phyloP scores from a whole-genome alignment of 2,113 vertebrate species.

The Ictalurus furcatus region DNA sequence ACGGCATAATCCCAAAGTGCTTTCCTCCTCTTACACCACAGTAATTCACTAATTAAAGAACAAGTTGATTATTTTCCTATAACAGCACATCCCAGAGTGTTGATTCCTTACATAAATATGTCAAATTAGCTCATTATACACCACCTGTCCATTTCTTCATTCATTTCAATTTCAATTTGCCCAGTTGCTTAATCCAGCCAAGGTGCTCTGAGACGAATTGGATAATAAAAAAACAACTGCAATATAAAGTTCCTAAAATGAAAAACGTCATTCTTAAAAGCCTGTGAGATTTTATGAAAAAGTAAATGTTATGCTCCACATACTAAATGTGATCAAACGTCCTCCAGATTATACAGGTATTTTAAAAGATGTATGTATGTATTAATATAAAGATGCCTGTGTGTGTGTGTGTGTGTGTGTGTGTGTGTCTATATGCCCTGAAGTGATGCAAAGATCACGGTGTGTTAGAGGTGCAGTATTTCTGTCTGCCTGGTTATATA shows the following conservation, averaged over 20 bases:
- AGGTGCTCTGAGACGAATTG: background rate
- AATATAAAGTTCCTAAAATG: background rate
- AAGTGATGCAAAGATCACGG: slow-evolving; percentile 31
- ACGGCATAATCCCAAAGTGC: background rate
- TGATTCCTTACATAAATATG: background rate
- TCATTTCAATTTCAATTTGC: background rate
- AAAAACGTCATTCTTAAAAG: background rate
- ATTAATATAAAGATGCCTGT: background rate
- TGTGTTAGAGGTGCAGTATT: slow-evolving; percentile 26
- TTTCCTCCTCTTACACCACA: background rate
- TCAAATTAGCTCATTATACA: background rate
- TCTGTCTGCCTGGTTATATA: slow-evolving; percentile 43
- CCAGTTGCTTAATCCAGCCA: background rate
- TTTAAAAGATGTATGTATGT: background rate
- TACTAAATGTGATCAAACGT: background rate
- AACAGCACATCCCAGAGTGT: background rate
- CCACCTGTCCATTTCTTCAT: background rate
- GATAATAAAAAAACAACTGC: background rate
- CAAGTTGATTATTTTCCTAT: background rate
- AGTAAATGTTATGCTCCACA: no score
- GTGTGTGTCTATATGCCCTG: background rate
- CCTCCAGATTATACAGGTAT: background rate
- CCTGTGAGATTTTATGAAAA: background rate
- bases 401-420: background rate
- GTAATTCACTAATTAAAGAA: background rate